Percentiles rank a stretch among this genome's conserved stretches.
Evolutionary conservation across 2,797 vertebrate genomes (phyloP).

Genomic region (Macrochelys suwanniensis): DNA sequence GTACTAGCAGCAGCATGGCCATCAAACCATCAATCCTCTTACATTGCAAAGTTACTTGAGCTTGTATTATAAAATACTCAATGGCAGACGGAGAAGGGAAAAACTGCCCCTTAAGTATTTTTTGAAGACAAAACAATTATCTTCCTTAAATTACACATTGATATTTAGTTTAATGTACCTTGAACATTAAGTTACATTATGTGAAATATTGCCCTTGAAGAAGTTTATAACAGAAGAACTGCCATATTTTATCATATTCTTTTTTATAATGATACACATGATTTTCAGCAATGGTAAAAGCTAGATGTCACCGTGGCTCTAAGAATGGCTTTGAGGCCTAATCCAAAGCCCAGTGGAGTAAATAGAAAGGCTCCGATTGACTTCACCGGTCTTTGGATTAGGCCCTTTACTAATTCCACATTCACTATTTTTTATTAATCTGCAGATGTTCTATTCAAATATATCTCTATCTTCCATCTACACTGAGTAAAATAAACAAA

Average conservation of each 20-base stretch:
- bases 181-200: background rate
- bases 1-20: background rate
- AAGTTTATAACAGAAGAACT: background rate
- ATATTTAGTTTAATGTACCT: background rate
- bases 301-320: background rate
- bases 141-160: background rate
- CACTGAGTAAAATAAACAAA: slow-evolving; percentile 11
- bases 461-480: background rate
- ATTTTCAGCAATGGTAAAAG: background rate
- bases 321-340: background rate
- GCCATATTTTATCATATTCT: background rate
- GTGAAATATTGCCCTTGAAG: background rate
- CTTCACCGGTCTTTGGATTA: background rate
- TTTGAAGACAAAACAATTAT: background rate
- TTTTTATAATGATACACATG: background rate
- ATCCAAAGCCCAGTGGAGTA: background rate
- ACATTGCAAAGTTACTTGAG: background rate
- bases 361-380: background rate
- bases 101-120: background rate
- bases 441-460: slow-evolving; percentile 16
- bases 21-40: background rate
- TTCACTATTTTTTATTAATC: background rate
- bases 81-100: background rate
- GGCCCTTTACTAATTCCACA: background rate
- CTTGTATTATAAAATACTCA: background rate